These are phyloP conservation scores for Valencia hispanica DNA, from an alignment of 2,797 vertebrate genomes.

Conservation along the genomic window DNA sequence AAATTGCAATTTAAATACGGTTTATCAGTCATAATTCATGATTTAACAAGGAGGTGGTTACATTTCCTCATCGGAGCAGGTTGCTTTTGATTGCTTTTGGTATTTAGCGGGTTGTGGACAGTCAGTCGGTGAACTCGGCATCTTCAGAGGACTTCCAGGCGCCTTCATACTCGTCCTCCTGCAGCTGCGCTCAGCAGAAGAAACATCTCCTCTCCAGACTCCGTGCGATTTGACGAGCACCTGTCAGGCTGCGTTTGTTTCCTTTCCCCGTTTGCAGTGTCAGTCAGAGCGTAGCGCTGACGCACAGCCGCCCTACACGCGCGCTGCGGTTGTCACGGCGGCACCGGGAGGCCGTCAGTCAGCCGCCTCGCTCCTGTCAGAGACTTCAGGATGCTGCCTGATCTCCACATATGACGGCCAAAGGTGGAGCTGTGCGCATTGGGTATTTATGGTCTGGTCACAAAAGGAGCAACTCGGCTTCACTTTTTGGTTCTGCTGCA, in stretches of 20 bases:
- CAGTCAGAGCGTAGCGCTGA: not conserved
- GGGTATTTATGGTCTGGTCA: not conserved
- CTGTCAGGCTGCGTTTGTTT: not conserved
- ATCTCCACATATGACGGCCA: not conserved
- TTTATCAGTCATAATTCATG: not conserved
- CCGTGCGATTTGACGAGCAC: not conserved
- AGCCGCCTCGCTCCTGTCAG: not conserved
- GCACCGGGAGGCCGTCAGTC: not conserved
- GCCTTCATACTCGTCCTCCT: not conserved
- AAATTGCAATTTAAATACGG: not conserved
- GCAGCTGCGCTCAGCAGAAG: not conserved
- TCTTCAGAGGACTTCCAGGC: not conserved
- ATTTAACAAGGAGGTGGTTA: not conserved
- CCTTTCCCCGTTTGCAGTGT: not conserved
- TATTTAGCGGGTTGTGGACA: not conserved
- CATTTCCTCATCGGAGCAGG: not conserved
- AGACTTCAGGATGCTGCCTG: not conserved
- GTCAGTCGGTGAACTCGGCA: not conserved
- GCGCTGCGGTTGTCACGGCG: not conserved
- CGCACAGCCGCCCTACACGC: not conserved
- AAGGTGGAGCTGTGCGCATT: constrained; percentile 1
- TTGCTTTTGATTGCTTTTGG: not conserved
- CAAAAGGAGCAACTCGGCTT: not conserved
- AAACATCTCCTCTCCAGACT: not conserved
- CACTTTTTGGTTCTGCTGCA: not conserved